phyloP scores from a whole-genome alignment of 1,140 invertebrate genomes.

The Calephelis nemesis region DNA sequence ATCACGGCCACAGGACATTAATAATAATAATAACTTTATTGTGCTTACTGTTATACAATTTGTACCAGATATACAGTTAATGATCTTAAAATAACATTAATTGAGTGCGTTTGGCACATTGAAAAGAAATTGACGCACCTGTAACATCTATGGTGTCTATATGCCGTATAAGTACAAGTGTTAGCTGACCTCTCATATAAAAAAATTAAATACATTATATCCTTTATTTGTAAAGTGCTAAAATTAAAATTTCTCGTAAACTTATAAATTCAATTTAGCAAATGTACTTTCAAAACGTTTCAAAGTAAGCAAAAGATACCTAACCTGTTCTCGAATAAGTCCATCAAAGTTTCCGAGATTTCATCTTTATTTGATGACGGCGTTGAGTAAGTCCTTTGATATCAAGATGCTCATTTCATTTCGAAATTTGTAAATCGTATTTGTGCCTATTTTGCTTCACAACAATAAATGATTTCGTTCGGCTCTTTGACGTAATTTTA shows the following conservation, averaged over 20 bases:
- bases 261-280: constrained; percentile 25
- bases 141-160: too few species aligned
- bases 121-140: too few species aligned
- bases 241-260: not conserved
- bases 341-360: constrained; percentile 48
- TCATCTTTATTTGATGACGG: constrained; percentile 51
- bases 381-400: constrained; percentile 43
- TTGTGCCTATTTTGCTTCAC: constrained; percentile 29
- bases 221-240: too few species aligned
- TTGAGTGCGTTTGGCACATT: too few species aligned
- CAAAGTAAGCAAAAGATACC: constrained; percentile 43
- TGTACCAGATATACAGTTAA: too few species aligned
- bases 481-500: constrained; percentile 2
- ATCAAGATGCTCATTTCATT: constrained; percentile 52
- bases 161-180: too few species aligned
- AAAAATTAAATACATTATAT: too few species aligned
- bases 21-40: too few species aligned
- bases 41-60: too few species aligned
- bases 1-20: too few species aligned
- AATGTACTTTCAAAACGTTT: constrained; percentile 23
- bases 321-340: constrained; percentile 40
- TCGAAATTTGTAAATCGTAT: constrained; percentile 52
- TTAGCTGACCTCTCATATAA: too few species aligned
- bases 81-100: too few species aligned
- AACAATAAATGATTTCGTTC: constrained; percentile 8